A percentile compares a stretch with the other conserved stretches of the same genome.
Evolutionary conservation across 2,888 invertebrate species (phyloP).

Genomic region (Phyllotreta striolata): DNA sequence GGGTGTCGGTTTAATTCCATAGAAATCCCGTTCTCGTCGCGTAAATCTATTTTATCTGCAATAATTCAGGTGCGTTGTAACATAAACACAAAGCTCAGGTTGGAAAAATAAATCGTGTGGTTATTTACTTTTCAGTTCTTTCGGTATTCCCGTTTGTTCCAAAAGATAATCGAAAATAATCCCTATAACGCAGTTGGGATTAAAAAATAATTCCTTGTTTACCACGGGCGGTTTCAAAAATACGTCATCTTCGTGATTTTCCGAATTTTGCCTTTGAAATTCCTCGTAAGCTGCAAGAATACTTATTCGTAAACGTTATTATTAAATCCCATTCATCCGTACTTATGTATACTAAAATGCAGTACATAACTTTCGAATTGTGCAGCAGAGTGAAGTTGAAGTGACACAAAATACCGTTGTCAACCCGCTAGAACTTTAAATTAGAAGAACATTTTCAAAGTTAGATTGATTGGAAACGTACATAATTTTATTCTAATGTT

Average conservation of each 20-base stretch:
- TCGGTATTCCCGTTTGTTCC: constrained; percentile 10
- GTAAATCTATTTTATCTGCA: constrained; percentile 8
- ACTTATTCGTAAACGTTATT: neutral
- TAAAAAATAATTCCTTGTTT: constrained; percentile 12
- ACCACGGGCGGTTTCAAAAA: neutral
- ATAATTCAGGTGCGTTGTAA: neutral
- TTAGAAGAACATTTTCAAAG: no score
- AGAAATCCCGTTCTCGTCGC: neutral
- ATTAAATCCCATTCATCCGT: neutral
- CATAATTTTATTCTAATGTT: no score
- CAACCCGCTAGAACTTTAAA: no score
- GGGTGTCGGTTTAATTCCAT: neutral
- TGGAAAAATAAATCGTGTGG: neutral
- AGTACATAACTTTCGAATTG: neutral
- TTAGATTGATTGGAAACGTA: no score
- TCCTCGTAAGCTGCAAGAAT: constrained; percentile 11
- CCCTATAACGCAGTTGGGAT: constrained; percentile 12
- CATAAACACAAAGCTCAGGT: neutral
- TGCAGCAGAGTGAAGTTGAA: no score
- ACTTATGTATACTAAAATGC: constrained; percentile 6
- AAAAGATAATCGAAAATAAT: constrained; percentile 14
- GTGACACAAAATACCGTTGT: no score
- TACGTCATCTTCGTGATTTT: constrained; percentile 7
- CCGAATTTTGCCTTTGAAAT: constrained; percentile 1
- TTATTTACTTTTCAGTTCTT: constrained; percentile 7